Percentiles rank a stretch among this genome's conserved stretches.
These are phyloP conservation scores for Spea multiplicata DNA, from an alignment of 2,113 vertebrate species.

Conservation along the genomic window DNA sequence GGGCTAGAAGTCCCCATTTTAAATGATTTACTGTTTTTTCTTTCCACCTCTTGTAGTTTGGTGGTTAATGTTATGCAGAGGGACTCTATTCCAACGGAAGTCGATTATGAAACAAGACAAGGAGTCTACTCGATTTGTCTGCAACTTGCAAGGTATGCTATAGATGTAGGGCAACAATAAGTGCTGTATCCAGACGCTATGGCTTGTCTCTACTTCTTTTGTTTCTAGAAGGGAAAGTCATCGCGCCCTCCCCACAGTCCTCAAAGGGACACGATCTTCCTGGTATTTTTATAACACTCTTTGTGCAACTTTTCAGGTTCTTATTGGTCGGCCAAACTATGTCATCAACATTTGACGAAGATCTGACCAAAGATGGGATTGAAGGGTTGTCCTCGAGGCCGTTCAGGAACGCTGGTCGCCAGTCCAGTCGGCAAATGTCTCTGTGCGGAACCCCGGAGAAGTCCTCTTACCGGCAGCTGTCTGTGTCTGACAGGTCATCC, in stretches of 20 bases:
- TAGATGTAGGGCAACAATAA: not conserved
- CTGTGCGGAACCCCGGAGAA: slow-evolving; percentile 95
- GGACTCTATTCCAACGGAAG: slow-evolving; percentile 95
- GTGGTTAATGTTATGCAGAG: slow-evolving; percentile 99
- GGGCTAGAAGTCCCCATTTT: no score
- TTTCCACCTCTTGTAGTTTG: slow-evolving; percentile 76
- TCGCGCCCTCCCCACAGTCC: no score
- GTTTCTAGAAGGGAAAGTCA: no score
- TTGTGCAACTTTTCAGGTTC: slow-evolving; percentile 70
- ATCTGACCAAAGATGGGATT: slow-evolving; percentile 82
- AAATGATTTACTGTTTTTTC: slow-evolving; percentile 30
- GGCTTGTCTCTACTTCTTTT: no score
- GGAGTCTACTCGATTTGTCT: slow-evolving; percentile 98
- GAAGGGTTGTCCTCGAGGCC: slow-evolving; percentile 92
- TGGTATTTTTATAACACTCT: not conserved
- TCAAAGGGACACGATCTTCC: no score
- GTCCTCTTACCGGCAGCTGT: slow-evolving; percentile 90
- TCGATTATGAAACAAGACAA: slow-evolving; percentile 97
- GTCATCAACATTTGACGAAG: slow-evolving; percentile 87
- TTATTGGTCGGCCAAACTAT: slow-evolving; percentile 94
- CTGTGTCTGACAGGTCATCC: slow-evolving; percentile 93
- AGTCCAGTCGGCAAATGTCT: slow-evolving; percentile 85
- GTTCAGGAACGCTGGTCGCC: slow-evolving; percentile 85
- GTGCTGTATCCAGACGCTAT: not conserved
- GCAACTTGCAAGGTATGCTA: slow-evolving; percentile 86